These are phyloP conservation scores for Pachyramphus minor DNA, from an alignment of 2,113 vertebrate species.

Conservation along the genomic window DNA sequence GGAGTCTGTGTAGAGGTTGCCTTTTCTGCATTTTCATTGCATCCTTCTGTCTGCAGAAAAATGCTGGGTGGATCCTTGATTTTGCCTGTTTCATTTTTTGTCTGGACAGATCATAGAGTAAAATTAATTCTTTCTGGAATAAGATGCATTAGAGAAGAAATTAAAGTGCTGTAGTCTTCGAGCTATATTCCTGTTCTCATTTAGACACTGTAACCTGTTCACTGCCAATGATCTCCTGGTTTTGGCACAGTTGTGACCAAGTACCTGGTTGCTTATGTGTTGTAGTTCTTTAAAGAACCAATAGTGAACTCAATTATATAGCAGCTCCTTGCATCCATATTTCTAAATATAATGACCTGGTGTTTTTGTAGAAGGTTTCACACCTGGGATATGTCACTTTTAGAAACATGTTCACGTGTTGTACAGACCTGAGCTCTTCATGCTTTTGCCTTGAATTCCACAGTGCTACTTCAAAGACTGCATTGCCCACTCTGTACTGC, in stretches of 20 bases:
- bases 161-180: background rate
- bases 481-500: background rate
- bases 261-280: background rate
- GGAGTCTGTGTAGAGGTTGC: background rate
- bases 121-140: background rate
- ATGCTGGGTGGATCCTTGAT: background rate
- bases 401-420: background rate
- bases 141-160: background rate
- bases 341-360: background rate
- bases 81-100: background rate
- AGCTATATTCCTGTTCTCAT: background rate
- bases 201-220: background rate
- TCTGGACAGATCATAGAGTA: background rate
- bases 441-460: background rate
- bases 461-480: background rate
- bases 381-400: background rate
- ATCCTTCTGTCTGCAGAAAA: background rate
- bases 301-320: background rate
- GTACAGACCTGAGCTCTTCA: background rate
- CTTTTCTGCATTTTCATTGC: background rate
- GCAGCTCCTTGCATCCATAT: background rate
- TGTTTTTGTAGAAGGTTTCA: background rate
- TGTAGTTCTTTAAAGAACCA: background rate
- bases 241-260: background rate
- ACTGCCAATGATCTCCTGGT: background rate